Evolutionary conservation across 1,140 invertebrate species (phyloP).

Genomic region (Neodiprion lecontei): DNA sequence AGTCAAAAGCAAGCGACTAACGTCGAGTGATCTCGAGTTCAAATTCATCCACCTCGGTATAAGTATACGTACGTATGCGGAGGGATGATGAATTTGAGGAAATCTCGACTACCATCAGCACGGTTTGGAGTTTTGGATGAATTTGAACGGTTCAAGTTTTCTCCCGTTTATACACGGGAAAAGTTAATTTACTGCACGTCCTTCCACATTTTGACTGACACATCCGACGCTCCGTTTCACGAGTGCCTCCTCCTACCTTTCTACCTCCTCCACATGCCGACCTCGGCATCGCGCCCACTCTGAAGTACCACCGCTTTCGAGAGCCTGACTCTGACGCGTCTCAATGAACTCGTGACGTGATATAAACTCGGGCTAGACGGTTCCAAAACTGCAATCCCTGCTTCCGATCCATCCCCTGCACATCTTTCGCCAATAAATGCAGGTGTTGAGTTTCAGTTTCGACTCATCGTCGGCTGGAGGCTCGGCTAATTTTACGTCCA

Average conservation of each 20-base stretch:
- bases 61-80: too few species aligned
- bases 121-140: not conserved
- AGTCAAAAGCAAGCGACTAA: too few species aligned
- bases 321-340: constrained; percentile 1
- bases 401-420: not conserved
- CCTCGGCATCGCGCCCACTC: not conserved
- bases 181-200: not conserved
- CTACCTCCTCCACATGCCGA: not conserved
- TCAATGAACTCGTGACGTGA: not conserved
- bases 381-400: not conserved
- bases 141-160: not conserved
- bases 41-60: too few species aligned
- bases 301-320: not conserved
- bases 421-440: not conserved
- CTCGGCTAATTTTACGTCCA: not conserved
- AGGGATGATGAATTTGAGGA: too few species aligned
- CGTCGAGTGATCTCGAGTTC: too few species aligned
- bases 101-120: too few species aligned
- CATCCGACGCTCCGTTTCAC: not conserved
- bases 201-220: not conserved
- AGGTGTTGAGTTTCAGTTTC: not conserved
- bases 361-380: not conserved
- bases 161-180: not conserved
- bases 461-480: too few species aligned
- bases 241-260: not conserved